Evolutionary conservation across 2,888 invertebrate genomes (phyloP), one percentile per base, ranked within the genome.

Genomic region (Mayetiola destructor): DNA sequence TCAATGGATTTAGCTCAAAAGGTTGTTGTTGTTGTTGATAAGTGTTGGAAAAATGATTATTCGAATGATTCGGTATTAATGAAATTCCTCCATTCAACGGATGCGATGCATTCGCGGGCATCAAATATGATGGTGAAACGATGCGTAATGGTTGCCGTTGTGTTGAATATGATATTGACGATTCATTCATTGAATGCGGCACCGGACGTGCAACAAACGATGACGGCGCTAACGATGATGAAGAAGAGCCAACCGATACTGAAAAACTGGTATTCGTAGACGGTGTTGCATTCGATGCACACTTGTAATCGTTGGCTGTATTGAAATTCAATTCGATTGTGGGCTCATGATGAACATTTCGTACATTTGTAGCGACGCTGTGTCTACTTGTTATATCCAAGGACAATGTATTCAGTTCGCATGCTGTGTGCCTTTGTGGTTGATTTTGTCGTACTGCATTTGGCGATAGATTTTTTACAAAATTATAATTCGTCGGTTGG

Each of bases 371-470:
- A 62, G 63, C 67, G 68, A 65, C 69, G 65, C 64, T 65, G 59
- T 65, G 64, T 63, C 64, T 65, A 62, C 64, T 61, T 9, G 10
- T 3, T 64, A 65, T 59, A 60, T 66, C 66, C 64, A 65, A 63
- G 64, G 66, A 62, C 63, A 66, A 61, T 61, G 64, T 61, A 57
- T 61, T 60, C 58, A 61, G 61, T 58, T 60, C 57, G 42, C 37
- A 32, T 52, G 48, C 57, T n/a, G 36, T 35, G 53, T 61, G 59
- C 61, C 61, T 59, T 57, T 52, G 62, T 56, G 59, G 62, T 54
- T 59, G 18, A 21, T 54, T 56, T 39, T 42, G 59, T 27, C 39
- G 54, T n/a, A 56, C 27, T 16, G 57, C 18, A 35, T 52, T 14
- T 53, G 57, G 18, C 20, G 58, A n/a, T 42, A n/a, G 54, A 12